Percentiles rank a stretch among this genome's conserved stretches.
Conservation (phyloP, 2,888 invertebrate genomes). For the Lasioglossum calceatum region DNA sequence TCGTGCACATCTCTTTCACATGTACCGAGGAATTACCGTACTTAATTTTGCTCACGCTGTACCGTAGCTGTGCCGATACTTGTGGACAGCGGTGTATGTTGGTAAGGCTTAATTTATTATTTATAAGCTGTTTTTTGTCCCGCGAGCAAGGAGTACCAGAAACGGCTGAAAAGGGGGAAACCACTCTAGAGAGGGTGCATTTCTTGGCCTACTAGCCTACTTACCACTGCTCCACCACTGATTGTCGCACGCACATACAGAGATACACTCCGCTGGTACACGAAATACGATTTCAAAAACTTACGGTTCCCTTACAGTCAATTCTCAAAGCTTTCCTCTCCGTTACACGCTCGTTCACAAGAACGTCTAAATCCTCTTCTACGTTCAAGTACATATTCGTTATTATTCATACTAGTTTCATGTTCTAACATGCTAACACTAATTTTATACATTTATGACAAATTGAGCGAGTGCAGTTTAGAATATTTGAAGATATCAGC, state of each 20-base stretch:
- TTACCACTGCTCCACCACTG: conserved; percentile 1
- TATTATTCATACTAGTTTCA: neutral
- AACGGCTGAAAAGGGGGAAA: conserved; percentile 8
- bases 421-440: neutral
- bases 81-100: neutral
- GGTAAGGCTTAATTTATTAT: conserved; percentile 1
- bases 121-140: conserved; percentile 12
- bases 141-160: neutral
- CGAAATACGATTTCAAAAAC: conserved; percentile 2
- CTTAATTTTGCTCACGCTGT: neutral
- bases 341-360: neutral
- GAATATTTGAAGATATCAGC: neutral
- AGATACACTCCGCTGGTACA: neutral
- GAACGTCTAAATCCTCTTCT: neutral
- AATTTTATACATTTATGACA: neutral
- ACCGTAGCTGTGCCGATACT: neutral
- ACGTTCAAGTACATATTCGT: neutral
- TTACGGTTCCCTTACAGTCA: neutral
- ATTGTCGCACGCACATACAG: neutral
- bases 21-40: neutral
- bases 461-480: neutral
- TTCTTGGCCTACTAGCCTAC: conserved; percentile 16
- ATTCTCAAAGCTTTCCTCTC: neutral
- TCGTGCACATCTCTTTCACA: neutral
- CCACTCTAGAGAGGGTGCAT: conserved; percentile 6